Percentiles rank a stretch among this genome's conserved stretches.
Conservation (phyloP, 2,113 vertebrate genomes). For the Syngnathoides biaculeatus region DNA sequence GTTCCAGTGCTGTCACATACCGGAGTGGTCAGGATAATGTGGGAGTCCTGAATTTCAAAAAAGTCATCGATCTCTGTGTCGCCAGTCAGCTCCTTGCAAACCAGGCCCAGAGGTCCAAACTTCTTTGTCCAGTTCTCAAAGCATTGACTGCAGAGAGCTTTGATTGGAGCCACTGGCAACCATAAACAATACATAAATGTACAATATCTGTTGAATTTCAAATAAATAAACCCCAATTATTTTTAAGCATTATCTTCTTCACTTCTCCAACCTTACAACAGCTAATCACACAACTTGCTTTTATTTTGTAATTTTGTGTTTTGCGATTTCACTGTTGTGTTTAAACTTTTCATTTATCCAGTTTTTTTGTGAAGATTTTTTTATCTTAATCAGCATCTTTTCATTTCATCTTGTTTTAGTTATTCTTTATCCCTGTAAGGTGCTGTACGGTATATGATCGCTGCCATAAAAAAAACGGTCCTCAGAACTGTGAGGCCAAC, state of each 20-base stretch:
- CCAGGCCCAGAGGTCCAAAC: conserved; percentile 89
- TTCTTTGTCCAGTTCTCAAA: conserved; percentile 94
- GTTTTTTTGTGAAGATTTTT: too few relatives aligned
- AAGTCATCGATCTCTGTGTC: conserved; percentile 94
- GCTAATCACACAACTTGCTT: too few relatives aligned
- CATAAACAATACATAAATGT: neutral
- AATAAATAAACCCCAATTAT: neutral
- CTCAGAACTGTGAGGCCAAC: too few relatives aligned
- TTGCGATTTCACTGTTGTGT: too few relatives aligned
- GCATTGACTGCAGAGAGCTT: conserved; percentile 93
- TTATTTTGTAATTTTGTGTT: too few relatives aligned
- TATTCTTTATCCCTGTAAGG: too few relatives aligned
- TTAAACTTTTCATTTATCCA: too few relatives aligned
- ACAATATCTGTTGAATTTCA: neutral
- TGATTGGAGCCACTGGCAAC: conserved; percentile 94
- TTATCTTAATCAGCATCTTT: too few relatives aligned
- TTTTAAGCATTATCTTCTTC: neutral
- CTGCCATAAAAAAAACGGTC: too few relatives aligned
- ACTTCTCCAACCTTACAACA: too few relatives aligned
- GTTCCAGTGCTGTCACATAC: conserved; percentile 70
- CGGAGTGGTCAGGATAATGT: conserved; percentile 95
- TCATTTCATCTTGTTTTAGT: too few relatives aligned
- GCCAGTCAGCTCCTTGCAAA: conserved; percentile 93
- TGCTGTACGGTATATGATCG: too few relatives aligned
- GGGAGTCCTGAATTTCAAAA: conserved; percentile 93